phyloP scores from a whole-genome alignment of 2,113 vertebrate genomes.

The Megaptera novaeangliae region DNA sequence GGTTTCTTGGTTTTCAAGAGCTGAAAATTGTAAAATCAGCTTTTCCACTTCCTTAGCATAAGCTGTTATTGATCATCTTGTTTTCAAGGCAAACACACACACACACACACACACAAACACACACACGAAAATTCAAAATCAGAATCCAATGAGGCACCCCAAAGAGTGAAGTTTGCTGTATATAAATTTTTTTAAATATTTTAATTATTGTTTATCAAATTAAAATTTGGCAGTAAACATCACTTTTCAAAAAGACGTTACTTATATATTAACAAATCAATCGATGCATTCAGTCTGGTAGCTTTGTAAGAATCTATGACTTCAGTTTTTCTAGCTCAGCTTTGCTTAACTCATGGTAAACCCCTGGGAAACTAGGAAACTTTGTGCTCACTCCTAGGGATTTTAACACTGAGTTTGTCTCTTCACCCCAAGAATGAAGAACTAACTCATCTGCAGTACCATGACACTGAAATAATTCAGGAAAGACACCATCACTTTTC shows the following conservation, averaged over 20 bases:
- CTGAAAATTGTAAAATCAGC: neutral
- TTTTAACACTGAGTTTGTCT: slow-evolving; percentile 83
- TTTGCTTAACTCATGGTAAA: slow-evolving; percentile 86
- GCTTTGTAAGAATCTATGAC: slow-evolving; percentile 87
- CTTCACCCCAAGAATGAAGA: slow-evolving; percentile 87
- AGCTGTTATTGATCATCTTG: neutral
- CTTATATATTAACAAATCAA: neutral
- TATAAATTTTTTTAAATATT: neutral
- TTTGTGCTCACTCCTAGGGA: slow-evolving; percentile 82
- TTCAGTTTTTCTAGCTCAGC: slow-evolving; percentile 85
- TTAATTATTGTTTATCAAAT: slow-evolving; percentile 8
- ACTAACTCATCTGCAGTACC: slow-evolving; percentile 88
- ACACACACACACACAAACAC: neutral
- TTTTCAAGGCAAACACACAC: neutral
- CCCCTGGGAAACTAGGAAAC: slow-evolving; percentile 84
- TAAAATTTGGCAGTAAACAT: neutral
- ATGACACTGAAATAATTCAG: slow-evolving; percentile 91
- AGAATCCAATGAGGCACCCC: neutral
- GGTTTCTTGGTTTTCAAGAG: neutral
- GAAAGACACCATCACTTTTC: slow-evolving; percentile 68
- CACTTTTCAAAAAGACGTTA: neutral
- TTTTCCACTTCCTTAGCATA: neutral
- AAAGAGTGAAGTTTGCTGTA: neutral
- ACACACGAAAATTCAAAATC: neutral
- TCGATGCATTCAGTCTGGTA: slow-evolving; percentile 77